These are phyloP conservation scores for Drosophila athabasca DNA, from an alignment of 1,140 invertebrate species.

Conservation along the genomic window DNA sequence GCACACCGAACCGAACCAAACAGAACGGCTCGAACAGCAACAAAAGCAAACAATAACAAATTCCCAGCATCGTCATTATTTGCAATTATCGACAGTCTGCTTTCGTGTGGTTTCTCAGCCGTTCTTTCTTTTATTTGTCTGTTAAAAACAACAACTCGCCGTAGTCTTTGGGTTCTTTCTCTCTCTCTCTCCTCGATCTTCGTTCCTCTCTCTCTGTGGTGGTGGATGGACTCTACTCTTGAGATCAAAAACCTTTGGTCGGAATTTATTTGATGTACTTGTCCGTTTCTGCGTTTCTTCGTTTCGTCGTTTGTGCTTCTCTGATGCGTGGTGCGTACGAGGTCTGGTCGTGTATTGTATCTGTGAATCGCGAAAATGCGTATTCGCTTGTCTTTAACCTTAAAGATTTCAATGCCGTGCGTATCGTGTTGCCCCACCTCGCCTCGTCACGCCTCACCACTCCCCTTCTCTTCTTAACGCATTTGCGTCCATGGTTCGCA, in stretches of 20 bases:
- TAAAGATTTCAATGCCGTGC: constrained; percentile 69
- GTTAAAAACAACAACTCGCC: constrained; percentile 59
- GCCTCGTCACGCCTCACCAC: neutral
- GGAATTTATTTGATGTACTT: too few species aligned
- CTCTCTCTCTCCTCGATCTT: constrained; percentile 4
- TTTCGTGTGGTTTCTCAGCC: constrained; percentile 60
- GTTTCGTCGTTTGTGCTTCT: neutral
- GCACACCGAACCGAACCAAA: constrained; percentile 31
- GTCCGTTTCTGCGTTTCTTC: constrained; percentile 4
- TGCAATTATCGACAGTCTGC: constrained; percentile 77
- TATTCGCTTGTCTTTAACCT: constrained; percentile 60
- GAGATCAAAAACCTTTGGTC: constrained; percentile 75
- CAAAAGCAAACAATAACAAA: constrained; percentile 61
- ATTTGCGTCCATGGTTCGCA: constrained; percentile 26
- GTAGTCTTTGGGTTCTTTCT: constrained; percentile 45
- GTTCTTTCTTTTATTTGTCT: constrained; percentile 48
- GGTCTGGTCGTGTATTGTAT: neutral
- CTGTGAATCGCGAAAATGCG: constrained; percentile 2
- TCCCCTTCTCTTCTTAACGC: neutral
- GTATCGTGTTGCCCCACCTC: constrained; percentile 18
- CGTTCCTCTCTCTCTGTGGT: too few species aligned
- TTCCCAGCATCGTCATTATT: constrained; percentile 73
- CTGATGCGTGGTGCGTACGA: too few species aligned
- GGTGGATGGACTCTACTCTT: constrained; percentile 26
- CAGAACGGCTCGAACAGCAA: constrained; percentile 18